Evolutionary conservation across 2,888 invertebrate species (phyloP).

Genomic region (Eueremaeus valkanovi): DNA sequence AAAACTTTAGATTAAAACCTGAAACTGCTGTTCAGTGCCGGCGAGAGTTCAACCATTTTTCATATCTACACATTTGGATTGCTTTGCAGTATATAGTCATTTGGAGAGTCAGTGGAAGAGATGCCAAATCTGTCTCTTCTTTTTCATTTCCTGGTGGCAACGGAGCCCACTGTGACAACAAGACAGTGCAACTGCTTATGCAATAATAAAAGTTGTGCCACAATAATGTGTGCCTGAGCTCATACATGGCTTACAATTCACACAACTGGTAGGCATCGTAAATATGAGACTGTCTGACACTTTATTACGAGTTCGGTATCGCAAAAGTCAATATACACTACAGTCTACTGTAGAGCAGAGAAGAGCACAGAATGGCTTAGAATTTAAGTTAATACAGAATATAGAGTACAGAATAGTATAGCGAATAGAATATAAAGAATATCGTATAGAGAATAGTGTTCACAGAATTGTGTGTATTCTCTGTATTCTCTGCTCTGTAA

Average conservation of each 20-base stretch:
- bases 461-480: no score
- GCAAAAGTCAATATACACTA: conserved; percentile 4
- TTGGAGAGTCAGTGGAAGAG: background rate
- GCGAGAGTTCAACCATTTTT: background rate
- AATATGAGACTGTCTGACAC: conserved; percentile 11
- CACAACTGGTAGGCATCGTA: background rate
- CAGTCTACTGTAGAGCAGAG: background rate
- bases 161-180: conserved; percentile 5
- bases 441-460: no score
- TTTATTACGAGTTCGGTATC: conserved; percentile 21
- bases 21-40: background rate
- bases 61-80: conserved; percentile 3
- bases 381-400: background rate
- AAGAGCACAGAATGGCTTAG: background rate
- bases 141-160: conserved; percentile 21
- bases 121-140: background rate
- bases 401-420: no score
- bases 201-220: conserved; percentile 3
- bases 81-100: background rate
- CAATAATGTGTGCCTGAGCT: conserved; percentile 2
- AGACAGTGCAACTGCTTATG: background rate
- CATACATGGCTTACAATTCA: background rate
- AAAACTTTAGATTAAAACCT: background rate
- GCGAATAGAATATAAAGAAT: no score
- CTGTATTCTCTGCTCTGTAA: no score